Percentiles rank a stretch among this genome's conserved stretches.
These are phyloP conservation scores for Sesia apiformis DNA, from an alignment of 2,888 invertebrate genomes.

Conservation along the genomic window DNA sequence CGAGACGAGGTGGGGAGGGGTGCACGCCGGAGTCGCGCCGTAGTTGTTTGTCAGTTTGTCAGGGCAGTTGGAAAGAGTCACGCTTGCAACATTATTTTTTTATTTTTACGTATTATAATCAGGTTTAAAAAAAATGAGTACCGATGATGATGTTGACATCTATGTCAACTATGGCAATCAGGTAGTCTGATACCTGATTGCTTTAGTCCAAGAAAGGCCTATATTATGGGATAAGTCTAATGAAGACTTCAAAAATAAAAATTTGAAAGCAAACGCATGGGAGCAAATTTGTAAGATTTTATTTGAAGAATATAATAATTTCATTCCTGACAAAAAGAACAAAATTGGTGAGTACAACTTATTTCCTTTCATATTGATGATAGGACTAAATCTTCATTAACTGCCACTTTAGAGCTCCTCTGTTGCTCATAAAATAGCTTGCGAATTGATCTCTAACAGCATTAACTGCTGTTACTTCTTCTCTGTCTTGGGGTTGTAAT, in stretches of 20 bases:
- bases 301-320: conserved; percentile 3
- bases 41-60: conserved; percentile 3
- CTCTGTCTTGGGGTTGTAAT: conserved; percentile 10
- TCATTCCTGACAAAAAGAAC: conserved; percentile 2
- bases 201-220: background rate
- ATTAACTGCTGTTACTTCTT: conserved; percentile 12
- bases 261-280: conserved; percentile 1
- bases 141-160: background rate
- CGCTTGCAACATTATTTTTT: background rate
- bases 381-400: conserved; percentile 3
- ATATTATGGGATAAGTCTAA: background rate
- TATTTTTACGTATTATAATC: background rate
- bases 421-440: conserved; percentile 9
- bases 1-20: background rate
- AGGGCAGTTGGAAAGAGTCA: conserved; percentile 2
- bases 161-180: no score
- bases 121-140: background rate
- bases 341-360: conserved; percentile 4
- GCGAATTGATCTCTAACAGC: conserved; percentile 12
- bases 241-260: background rate
- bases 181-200: no score
- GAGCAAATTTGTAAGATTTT: conserved; percentile 1
- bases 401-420: conserved; percentile 10
- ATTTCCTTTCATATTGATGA: background rate
- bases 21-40: conserved; percentile 6